Conservation (phyloP, 1,140 invertebrate species). For the Drosophila pseudoananassae region DNA sequence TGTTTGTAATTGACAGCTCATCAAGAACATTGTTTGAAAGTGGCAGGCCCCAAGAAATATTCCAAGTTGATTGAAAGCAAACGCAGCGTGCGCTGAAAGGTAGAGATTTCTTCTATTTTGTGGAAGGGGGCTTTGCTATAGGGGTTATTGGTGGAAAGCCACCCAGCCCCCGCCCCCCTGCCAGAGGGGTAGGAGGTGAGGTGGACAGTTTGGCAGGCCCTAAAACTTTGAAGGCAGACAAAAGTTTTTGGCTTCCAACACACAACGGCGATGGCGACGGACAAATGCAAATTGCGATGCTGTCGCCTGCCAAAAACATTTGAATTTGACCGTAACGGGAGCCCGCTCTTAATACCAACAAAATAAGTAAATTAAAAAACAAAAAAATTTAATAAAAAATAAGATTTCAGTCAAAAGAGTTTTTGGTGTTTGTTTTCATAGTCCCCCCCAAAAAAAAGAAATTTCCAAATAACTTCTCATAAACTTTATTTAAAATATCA, state of each 20-base stretch:
- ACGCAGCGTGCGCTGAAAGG: constrained; percentile 60
- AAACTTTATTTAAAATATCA: no score
- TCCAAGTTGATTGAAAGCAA: constrained; percentile 75
- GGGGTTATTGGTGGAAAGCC: no score
- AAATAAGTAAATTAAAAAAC: neutral
- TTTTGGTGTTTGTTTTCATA: neutral
- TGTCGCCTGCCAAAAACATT: constrained; percentile 64
- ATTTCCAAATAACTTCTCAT: no score
- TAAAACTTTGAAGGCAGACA: constrained; percentile 58
- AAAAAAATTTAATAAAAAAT: constrained; percentile 18
- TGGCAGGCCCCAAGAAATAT: constrained; percentile 61
- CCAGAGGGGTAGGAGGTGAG: constrained; percentile 2
- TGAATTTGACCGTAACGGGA: constrained; percentile 56
- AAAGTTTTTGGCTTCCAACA: constrained; percentile 30
- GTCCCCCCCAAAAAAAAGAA: no score
- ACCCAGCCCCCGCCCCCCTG: neutral
- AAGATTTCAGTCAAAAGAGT: neutral
- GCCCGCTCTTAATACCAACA: constrained; percentile 28
- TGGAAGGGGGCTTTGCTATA: no score
- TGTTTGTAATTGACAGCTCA: constrained; percentile 76
- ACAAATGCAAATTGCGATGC: constrained; percentile 66
- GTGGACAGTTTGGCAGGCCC: constrained; percentile 57
- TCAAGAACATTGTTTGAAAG: constrained; percentile 76
- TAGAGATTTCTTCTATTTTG: constrained; percentile 23
- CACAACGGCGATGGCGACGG: constrained; percentile 1